Evolutionary conservation across 1,140 invertebrate genomes (phyloP).

Genomic region (Manduca sexta): DNA sequence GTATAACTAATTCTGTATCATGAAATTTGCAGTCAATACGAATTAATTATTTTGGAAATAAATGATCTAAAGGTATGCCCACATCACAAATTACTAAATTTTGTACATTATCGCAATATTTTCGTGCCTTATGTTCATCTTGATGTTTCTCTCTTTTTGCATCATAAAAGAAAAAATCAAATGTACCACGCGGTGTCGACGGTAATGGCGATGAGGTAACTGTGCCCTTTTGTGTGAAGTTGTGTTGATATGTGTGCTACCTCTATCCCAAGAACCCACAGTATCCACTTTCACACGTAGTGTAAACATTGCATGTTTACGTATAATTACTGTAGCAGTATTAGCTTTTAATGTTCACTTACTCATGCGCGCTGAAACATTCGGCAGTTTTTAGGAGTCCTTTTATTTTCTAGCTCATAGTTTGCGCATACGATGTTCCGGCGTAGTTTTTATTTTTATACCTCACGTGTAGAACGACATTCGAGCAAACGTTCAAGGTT

Average conservation of each 20-base stretch:
- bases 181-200: constrained; percentile 94
- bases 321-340: not conserved
- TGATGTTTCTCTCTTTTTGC: constrained; percentile 75
- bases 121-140: constrained; percentile 71
- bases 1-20: no score
- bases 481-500: constrained; percentile 4
- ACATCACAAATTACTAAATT: constrained; percentile 32
- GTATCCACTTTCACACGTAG: constrained; percentile 25
- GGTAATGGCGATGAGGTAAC: constrained; percentile 93
- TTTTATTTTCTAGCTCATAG: no score
- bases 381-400: no score
- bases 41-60: not conserved
- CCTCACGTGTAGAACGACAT: constrained; percentile 1
- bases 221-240: constrained; percentile 52
- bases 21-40: no score
- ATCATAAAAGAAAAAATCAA: constrained; percentile 82
- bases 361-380: constrained; percentile 1
- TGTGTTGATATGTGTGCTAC: constrained; percentile 28
- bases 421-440: no score
- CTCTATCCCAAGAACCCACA: constrained; percentile 17
- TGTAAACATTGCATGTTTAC: constrained; percentile 20
- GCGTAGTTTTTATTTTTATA: not conserved
- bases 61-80: not conserved
- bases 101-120: constrained; percentile 27
- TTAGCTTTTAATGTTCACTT: constrained; percentile 10